Conservation (phyloP, 2,113 vertebrate genomes). For the Gobius niger region DNA sequence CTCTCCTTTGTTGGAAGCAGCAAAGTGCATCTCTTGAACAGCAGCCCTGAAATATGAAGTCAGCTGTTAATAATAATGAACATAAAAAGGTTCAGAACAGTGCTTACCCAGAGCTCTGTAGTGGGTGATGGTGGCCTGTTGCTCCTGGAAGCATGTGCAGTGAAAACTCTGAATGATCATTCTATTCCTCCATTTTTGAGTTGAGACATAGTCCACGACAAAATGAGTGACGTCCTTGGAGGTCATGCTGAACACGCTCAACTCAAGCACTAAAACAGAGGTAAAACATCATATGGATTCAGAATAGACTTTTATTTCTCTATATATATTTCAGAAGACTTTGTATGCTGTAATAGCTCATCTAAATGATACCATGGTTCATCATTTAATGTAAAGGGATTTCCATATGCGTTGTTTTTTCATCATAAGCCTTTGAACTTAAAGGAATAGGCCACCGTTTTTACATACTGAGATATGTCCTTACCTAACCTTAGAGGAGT, state of each 20-base stretch:
- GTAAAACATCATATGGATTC: not conserved
- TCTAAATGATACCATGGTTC: too few species aligned
- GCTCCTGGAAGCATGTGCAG: constrained; percentile 38
- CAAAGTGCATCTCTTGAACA: constrained; percentile 89
- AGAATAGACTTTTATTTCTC: too few species aligned
- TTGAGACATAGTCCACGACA: constrained; percentile 80
- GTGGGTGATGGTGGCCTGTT: constrained; percentile 66
- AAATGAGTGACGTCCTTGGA: constrained; percentile 80
- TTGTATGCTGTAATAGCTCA: too few species aligned
- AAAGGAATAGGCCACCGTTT: too few species aligned
- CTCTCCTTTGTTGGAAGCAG: constrained; percentile 87
- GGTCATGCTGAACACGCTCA: constrained; percentile 86
- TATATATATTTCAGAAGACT: too few species aligned
- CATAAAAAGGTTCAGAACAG: not conserved
- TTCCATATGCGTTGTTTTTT: too few species aligned
- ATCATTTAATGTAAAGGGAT: too few species aligned
- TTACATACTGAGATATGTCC: too few species aligned
- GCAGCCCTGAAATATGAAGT: constrained; percentile 73
- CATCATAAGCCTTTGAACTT: too few species aligned
- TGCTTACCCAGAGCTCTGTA: constrained; percentile 86
- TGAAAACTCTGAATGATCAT: constrained; percentile 81
- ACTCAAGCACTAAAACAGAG: constrained; percentile 81
- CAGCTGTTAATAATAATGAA: constrained; percentile 11
- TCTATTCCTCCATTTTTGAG: constrained; percentile 78
- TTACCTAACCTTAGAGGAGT: too few species aligned